These are phyloP conservation scores for Nannobrachium achirus DNA, from an alignment of 2,113 vertebrate genomes.

Conservation along the genomic window DNA sequence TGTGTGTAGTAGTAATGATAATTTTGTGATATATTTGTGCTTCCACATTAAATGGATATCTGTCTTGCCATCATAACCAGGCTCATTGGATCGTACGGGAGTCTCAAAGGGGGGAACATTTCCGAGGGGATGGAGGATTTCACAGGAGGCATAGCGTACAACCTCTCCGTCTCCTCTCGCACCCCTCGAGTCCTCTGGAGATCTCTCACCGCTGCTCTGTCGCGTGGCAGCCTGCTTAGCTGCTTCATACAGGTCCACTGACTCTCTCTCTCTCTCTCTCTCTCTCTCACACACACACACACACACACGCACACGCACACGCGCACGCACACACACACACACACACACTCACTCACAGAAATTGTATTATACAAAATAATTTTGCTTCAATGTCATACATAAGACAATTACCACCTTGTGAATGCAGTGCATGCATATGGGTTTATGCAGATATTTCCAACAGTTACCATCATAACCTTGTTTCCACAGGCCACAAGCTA, in stretches of 20 bases:
- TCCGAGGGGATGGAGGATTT: constrained; percentile 87
- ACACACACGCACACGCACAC: neutral
- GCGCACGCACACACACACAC: neutral
- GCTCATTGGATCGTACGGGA: constrained; percentile 78
- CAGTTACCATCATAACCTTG: neutral
- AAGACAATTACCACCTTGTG: no score
- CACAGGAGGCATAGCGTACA: constrained; percentile 82
- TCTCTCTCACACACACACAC: neutral
- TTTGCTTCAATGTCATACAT: neutral
- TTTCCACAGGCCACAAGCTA: constrained; percentile 66
- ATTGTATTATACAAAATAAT: neutral
- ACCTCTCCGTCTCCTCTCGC: constrained; percentile 59
- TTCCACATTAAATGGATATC: neutral
- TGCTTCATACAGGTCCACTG: constrained; percentile 81
- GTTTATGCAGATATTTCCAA: no score
- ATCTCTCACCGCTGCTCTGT: constrained; percentile 66
- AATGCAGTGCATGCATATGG: no score
- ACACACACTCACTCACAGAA: neutral
- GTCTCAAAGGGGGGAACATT: constrained; percentile 82
- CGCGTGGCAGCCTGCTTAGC: constrained; percentile 77
- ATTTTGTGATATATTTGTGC: neutral
- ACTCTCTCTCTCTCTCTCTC: no score
- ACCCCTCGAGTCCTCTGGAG: constrained; percentile 78
- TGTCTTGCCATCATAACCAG: constrained; percentile 55
- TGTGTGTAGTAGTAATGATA: neutral